Base-by-base conservation (phyloP, 2,113 vertebrate species). In the Ailuropoda melanoleuca region DNA sequence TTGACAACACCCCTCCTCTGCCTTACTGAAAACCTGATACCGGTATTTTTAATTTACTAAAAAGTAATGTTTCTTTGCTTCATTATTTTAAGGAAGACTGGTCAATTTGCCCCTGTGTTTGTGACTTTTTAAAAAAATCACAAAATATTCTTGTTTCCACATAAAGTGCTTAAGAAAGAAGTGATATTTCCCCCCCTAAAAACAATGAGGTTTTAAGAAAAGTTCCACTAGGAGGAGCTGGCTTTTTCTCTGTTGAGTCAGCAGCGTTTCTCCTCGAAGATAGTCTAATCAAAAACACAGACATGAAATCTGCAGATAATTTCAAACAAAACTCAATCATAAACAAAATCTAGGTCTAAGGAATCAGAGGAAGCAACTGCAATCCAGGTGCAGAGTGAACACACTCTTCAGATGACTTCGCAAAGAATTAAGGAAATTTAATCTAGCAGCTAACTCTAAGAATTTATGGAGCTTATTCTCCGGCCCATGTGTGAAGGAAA, bases 171-270 rank as follows among this genome's bases (percentile, higher is more conserved):
- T 82, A 88, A 92, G 74, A 96, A 93, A 96, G 6, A 84, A 83
- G 46, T 62, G 9, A 3, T 31, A 87, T 75, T 78, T 72, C 29
- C 34, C 48, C 34, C 68, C 26, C 23, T 50, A 39, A 90, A 95
- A 96, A 64, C 43, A 94, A 85, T 64, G 60, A 88, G 18, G 62
- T 78, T 96, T 96, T 82, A 87, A 88, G 70, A 90, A 95, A 85
- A 96, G 56, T 70, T 95, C 94, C 96, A 96, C 92, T 74, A 95
- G 82, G 53, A 97, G 97, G 89, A 97, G 89, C 96, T 95, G 96
- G 80, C 21, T 85, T 93, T 95, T 98, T 55, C 85, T 93, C 62
- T 64, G 21, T 83, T 70, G 84, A 58, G 86, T 95, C 70, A 77
- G 37, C 26, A 70, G 62, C 3, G 8, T 66, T 88, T 82, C 2